Conservation (phyloP, 2,888 invertebrate species). For the Aquatica leii region DNA sequence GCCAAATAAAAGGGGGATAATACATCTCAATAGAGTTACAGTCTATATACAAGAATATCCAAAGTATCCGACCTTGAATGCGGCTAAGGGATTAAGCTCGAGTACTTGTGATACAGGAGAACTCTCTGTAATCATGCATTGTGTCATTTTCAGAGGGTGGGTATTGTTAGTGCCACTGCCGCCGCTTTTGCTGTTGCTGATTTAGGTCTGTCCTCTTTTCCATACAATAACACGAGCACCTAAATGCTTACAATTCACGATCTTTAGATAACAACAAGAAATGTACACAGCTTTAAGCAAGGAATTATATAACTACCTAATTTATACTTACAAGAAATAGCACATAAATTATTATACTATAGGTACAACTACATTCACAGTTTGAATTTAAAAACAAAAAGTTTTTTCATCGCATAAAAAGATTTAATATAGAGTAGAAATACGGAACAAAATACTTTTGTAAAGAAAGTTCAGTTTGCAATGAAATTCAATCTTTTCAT, state of each 20-base stretch:
- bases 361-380: no score
- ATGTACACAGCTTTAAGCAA: background rate
- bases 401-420: no score
- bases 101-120: slow-evolving; percentile 50
- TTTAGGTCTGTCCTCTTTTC: slow-evolving; percentile 44
- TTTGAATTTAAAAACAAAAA: no score
- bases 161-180: no score
- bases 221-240: slow-evolving; percentile 24
- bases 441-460: no score
- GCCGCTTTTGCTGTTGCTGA: slow-evolving; percentile 52
- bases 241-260: background rate
- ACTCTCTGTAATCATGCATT: slow-evolving; percentile 46
- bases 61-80: slow-evolving; percentile 53
- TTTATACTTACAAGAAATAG: slow-evolving; percentile 3
- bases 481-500: no score
- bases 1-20: slow-evolving; percentile 50
- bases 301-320: slow-evolving; percentile 6
- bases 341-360: background rate
- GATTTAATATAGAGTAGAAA: no score
- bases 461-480: no score
- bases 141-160: slow-evolving; percentile 57
- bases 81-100: slow-evolving; percentile 52
- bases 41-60: slow-evolving; percentile 39
- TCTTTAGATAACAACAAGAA: slow-evolving; percentile 9
- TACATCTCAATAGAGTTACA: slow-evolving; percentile 47